Evolutionary conservation across 2,797 vertebrate species (phyloP), one percentile per base, ranked within the genome.

Genomic region (Pangasius sanitwongsei): DNA sequence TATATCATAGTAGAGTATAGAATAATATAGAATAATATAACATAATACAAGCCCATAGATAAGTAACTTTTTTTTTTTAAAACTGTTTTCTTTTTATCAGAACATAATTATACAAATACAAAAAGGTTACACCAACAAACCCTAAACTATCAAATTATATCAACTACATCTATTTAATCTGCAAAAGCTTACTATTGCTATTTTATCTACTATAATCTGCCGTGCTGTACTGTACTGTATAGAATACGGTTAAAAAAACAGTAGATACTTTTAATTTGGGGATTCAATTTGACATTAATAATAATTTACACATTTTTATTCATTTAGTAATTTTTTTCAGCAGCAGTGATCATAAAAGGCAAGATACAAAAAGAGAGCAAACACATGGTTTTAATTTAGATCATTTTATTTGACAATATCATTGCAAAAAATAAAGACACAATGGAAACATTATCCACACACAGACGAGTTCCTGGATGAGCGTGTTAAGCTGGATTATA

Each of bases 321-420:
- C 6, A 69, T 69, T 31, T 15, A 1, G 8, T 11, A 0, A 3
- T 67, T 67, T 53, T 53, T 53, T 13, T 67, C 28, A 13, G 65
- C 12, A 69, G 34, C n/a, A 34, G n/a, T 69, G 67, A 18, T 34
- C 5, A 44, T 34, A 34, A 16, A 74, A 44, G 13, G 13, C 23
- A 53, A n/a, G 25, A 77, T 15, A 15, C 74, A 31, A 9, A 75
- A 6, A 37, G 18, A 23, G 4, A 12, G 9, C 4, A 63, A 44
- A 87, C 6, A 41, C 18, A 41, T 34, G 37, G 34, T 20, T 80
- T 77, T 77, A 67, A 69, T 83, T 89, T 41, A 53, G 37, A 18
- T 82, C 8, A 41, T 53, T 90, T 89, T 87, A 83, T 89, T 83
- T 53, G n/a, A 87, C 85, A 90, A 83, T 78, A 59, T 57, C 6